Evolutionary conservation across 1,140 invertebrate species (phyloP).

Genomic region (Macrobrachium nipponense): DNA sequence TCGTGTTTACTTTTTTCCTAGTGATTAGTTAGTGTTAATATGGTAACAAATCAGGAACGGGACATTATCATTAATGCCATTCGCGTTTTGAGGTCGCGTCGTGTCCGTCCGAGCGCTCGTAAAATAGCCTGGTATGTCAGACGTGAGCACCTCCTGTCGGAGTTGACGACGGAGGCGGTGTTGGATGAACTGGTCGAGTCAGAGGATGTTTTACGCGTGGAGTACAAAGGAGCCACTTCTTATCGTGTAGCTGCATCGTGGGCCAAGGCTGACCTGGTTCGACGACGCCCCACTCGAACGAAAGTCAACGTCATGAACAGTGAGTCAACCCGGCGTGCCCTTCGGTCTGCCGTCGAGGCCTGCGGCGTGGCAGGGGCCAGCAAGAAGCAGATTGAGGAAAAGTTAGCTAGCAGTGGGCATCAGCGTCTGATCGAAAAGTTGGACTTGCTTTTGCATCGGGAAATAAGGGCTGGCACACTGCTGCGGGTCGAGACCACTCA

Average conservation of each 20-base stretch:
- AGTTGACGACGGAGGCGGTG: conserved; percentile 57
- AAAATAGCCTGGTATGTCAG: conserved; percentile 63
- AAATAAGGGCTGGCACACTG: conserved; percentile 55
- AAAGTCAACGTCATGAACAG: conserved; percentile 50
- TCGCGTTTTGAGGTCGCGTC: conserved; percentile 59
- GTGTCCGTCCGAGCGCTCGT: conserved; percentile 61
- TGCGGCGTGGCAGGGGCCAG: conserved; percentile 50
- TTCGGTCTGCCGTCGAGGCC: conserved; percentile 47
- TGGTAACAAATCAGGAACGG: conserved; percentile 58
- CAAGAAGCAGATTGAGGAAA: conserved; percentile 51
- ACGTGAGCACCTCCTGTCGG: conserved; percentile 58
- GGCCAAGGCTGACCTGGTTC: conserved; percentile 43
- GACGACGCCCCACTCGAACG: conserved; percentile 43
- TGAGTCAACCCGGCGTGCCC: conserved; percentile 44
- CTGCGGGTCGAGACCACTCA: conserved; percentile 55
- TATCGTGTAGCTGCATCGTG: conserved; percentile 60
- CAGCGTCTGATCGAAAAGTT: conserved; percentile 43
- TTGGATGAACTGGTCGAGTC: conserved; percentile 58
- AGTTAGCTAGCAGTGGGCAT: conserved; percentile 30
- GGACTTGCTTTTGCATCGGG: conserved; percentile 51
- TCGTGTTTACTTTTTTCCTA: neutral
- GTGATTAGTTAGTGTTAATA: conserved; percentile 20
- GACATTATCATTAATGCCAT: conserved; percentile 62
- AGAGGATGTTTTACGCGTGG: conserved; percentile 59
- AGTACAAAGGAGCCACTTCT: conserved; percentile 62